phyloP scores from a whole-genome alignment of 2,797 vertebrate genomes.

The Takifugu ocellatus region DNA sequence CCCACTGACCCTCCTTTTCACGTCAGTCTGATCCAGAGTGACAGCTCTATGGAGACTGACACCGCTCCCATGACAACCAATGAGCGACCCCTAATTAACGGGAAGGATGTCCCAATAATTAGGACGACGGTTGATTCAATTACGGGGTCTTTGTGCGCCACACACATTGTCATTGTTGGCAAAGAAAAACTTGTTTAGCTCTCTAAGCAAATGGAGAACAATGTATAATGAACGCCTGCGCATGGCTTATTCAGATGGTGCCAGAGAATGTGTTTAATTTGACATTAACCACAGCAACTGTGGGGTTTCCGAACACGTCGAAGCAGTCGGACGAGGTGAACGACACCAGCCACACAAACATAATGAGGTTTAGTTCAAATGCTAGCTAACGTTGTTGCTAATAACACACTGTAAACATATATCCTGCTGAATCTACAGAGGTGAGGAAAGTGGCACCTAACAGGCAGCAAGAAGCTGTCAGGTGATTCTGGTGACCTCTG shows the following conservation, averaged over 20 bases:
- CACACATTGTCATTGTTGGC: constrained; percentile 25
- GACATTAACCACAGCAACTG: constrained; percentile 37
- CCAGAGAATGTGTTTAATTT: constrained; percentile 26
- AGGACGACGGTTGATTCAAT: constrained; percentile 63
- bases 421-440: neutral
- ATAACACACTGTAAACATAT: neutral
- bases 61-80: constrained; percentile 58
- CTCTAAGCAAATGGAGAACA: neutral
- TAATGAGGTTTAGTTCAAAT: neutral
- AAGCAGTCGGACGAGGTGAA: neutral
- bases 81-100: constrained; percentile 53
- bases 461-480: constrained; percentile 9
- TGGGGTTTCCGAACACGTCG: constrained; percentile 12
- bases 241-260: constrained; percentile 26
- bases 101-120: constrained; percentile 60
- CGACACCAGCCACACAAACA: neutral
- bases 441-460: neutral
- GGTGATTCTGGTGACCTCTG: constrained; percentile 21
- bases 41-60: constrained; percentile 59
- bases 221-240: constrained; percentile 29
- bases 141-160: constrained; percentile 43
- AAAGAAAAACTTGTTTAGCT: constrained; percentile 15
- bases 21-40: constrained; percentile 62
- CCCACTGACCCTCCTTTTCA: constrained; percentile 57
- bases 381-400: neutral